Evolutionary conservation across 2,797 vertebrate species (phyloP).

Genomic region (Pipistrellus kuhlii): DNA sequence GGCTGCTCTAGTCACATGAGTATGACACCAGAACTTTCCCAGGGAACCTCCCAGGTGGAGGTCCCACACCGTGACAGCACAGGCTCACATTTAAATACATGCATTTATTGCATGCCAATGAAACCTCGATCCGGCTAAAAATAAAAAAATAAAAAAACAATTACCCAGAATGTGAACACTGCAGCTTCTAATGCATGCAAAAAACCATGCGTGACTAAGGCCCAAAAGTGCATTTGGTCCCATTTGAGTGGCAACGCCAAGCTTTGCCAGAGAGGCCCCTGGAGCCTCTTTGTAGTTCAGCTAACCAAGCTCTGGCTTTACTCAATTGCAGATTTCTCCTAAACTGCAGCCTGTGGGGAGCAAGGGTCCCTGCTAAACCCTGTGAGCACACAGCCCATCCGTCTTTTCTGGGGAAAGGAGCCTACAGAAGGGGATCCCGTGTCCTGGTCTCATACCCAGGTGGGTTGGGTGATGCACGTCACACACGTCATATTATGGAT

Average conservation of each 20-base stretch:
- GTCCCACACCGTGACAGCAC: not conserved
- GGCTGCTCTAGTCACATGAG: not conserved
- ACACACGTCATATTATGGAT: too few species aligned
- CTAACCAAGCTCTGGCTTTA: not conserved
- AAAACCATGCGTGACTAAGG: not conserved
- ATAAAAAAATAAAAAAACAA: not conserved
- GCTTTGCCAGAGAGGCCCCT: not conserved
- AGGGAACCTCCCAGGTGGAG: not conserved
- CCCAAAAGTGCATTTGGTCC: not conserved
- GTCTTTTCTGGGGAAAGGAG: not conserved
- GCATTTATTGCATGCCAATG: not conserved
- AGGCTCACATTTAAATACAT: not conserved
- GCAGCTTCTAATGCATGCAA: not conserved
- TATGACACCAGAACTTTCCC: not conserved
- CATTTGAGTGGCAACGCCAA: not conserved
- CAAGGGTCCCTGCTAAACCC: not conserved
- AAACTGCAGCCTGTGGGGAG: not conserved
- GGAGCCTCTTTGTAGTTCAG: not conserved
- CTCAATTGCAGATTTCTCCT: not conserved
- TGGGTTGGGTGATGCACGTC: not conserved
- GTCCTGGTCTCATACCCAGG: not conserved
- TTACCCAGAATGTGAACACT: not conserved
- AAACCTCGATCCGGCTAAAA: not conserved
- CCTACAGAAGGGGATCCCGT: rapidly evolving
- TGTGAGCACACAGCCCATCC: not conserved